Evolutionary conservation across 2,888 invertebrate genomes (phyloP).

Genomic region (Chrysolina haemoptera): DNA sequence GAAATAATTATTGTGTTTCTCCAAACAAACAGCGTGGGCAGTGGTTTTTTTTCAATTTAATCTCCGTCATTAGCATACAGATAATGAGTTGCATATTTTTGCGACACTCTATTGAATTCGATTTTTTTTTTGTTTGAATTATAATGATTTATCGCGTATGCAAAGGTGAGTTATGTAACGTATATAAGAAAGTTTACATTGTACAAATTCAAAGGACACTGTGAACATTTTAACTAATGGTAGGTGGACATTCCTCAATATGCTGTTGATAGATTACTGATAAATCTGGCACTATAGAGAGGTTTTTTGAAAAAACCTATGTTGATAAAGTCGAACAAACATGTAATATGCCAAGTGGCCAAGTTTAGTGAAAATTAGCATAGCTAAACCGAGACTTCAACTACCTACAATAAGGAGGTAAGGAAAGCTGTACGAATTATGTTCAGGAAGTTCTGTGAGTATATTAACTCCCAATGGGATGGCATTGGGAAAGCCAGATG

Average conservation of each 20-base stretch:
- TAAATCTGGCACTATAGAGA: too few species aligned
- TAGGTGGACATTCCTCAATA: background rate
- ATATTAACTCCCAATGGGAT: too few species aligned
- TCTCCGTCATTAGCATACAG: constrained; percentile 43
- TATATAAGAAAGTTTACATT: constrained; percentile 15
- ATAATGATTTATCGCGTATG: constrained; percentile 22
- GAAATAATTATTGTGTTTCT: constrained; percentile 29
- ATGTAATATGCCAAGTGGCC: too few species aligned
- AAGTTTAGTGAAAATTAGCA: too few species aligned
- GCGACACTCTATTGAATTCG: constrained; percentile 43
- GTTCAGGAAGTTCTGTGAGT: too few species aligned
- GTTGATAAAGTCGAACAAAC: too few species aligned
- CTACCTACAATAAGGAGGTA: too few species aligned
- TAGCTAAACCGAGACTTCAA: too few species aligned
- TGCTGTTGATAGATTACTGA: background rate
- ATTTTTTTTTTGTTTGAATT: constrained; percentile 34
- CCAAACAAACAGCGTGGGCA: constrained; percentile 29
- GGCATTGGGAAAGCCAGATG: too few species aligned
- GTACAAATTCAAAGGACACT: constrained; percentile 2
- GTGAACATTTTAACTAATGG: background rate
- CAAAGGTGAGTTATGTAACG: constrained; percentile 15
- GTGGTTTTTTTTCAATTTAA: constrained; percentile 7
- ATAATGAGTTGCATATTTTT: constrained; percentile 46
- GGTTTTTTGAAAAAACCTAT: too few species aligned
- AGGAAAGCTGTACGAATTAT: too few species aligned